These are phyloP conservation scores for Helogale parvula DNA, from an alignment of 2,113 vertebrate species.

Conservation along the genomic window DNA sequence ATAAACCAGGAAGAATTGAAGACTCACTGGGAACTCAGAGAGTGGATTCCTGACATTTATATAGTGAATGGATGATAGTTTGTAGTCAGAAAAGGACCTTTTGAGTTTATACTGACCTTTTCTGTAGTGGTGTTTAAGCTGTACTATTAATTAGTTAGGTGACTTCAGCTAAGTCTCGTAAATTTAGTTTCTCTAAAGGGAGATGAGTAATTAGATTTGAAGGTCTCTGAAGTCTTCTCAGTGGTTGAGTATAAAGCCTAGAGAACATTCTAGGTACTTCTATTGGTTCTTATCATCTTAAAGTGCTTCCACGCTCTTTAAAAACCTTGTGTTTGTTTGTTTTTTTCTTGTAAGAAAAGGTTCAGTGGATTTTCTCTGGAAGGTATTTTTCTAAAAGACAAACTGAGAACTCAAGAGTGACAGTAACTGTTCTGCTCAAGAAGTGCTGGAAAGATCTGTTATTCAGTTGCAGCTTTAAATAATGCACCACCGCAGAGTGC, in stretches of 20 bases:
- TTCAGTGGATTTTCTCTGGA: neutral
- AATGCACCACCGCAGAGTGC: neutral
- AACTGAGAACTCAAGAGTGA: neutral
- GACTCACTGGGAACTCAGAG: neutral
- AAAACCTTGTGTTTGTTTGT: neutral
- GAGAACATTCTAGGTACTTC: slow-evolving; percentile 33
- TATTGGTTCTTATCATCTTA: neutral
- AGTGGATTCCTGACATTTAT: slow-evolving; percentile 15
- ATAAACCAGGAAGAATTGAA: neutral
- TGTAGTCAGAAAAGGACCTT: neutral
- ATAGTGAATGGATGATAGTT: neutral
- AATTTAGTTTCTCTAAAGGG: neutral
- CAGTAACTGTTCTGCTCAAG: neutral
- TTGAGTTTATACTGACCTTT: neutral
- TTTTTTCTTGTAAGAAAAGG: slow-evolving; percentile 8
- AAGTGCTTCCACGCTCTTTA: neutral
- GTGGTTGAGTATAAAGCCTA: neutral
- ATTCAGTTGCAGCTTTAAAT: slow-evolving; percentile 76
- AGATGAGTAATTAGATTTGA: neutral
- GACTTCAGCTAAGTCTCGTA: neutral
- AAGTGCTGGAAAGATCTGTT: slow-evolving; percentile 48
- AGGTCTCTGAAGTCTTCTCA: neutral
- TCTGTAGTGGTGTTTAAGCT: neutral
- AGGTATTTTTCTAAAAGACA: neutral
- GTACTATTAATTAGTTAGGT: neutral